Conservation (phyloP, 1,140 invertebrate genomes). For the Scylla paramamosain region DNA sequence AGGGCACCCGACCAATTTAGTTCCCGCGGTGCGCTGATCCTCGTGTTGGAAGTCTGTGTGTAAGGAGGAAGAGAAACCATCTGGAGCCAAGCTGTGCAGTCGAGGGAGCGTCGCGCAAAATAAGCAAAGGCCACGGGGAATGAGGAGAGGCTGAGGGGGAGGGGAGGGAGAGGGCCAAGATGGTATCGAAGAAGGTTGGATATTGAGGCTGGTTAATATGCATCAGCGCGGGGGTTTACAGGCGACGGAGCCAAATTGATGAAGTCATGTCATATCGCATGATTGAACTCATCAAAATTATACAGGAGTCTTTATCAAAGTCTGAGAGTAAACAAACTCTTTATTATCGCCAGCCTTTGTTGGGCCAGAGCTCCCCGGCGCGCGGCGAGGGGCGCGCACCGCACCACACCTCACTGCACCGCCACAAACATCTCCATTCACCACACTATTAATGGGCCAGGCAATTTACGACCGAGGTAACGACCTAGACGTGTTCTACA, state of each 20-base stretch:
- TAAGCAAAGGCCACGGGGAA: too few species aligned
- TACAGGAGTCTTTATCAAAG: constrained; percentile 63
- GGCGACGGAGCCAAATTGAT: constrained; percentile 45
- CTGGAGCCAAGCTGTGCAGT: too few species aligned
- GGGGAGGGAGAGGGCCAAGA: not conserved
- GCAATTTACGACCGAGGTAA: not conserved
- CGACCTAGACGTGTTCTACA: not conserved
- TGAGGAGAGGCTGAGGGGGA: too few species aligned
- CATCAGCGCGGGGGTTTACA: constrained; percentile 34
- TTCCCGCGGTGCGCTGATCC: too few species aligned
- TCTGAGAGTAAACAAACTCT: constrained; percentile 67
- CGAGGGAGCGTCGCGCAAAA: too few species aligned
- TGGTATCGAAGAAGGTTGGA: constrained; percentile 15
- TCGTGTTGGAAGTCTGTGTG: too few species aligned
- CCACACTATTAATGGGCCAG: not conserved
- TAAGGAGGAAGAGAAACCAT: too few species aligned
- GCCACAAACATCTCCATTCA: constrained; percentile 21
- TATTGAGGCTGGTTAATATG: constrained; percentile 51
- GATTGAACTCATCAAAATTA: constrained; percentile 59
- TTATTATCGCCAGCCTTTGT: constrained; percentile 62
- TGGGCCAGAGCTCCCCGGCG: not conserved
- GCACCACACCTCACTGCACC: not conserved
- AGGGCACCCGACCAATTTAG: not conserved
- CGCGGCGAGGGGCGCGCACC: not conserved
- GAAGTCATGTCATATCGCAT: constrained; percentile 52